These are phyloP conservation scores for Caenorhabditis plicata DNA, from an alignment of 2,888 invertebrate species.

Conservation along the genomic window DNA sequence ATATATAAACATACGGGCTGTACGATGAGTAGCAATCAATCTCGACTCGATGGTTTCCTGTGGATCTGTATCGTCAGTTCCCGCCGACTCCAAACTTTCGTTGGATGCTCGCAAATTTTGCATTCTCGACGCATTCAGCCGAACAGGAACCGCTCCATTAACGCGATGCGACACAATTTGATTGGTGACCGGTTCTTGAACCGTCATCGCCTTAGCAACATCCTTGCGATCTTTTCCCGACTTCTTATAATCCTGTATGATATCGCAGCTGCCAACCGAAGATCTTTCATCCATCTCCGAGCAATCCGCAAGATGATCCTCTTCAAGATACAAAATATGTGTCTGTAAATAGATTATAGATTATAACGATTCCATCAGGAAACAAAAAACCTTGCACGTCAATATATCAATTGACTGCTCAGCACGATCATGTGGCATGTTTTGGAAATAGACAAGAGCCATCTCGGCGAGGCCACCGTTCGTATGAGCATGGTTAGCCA, in stretches of 20 bases:
- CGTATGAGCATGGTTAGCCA: conserved; percentile 18
- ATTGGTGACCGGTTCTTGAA: conserved; percentile 39
- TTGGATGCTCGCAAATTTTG: conserved; percentile 45
- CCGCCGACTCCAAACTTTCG: conserved; percentile 47
- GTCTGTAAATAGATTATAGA: conserved; percentile 40
- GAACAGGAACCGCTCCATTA: conserved; percentile 57
- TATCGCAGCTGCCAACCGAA: conserved; percentile 60
- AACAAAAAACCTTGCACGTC: conserved; percentile 43
- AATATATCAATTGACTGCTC: conserved; percentile 53
- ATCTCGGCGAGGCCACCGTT: conserved; percentile 46
- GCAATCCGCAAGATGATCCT: conserved; percentile 58
- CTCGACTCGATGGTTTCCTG: conserved; percentile 61
- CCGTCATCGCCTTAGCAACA: conserved; percentile 36
- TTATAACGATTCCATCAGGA: not conserved
- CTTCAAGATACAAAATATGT: conserved; percentile 60
- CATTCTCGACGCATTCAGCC: conserved; percentile 50
- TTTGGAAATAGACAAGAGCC: conserved; percentile 55
- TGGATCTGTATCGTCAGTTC: conserved; percentile 43
- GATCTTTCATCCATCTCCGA: conserved; percentile 58
- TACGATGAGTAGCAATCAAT: conserved; percentile 57
- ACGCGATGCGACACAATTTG: conserved; percentile 52
- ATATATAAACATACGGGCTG: conserved; percentile 44
- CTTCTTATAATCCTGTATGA: conserved; percentile 62
- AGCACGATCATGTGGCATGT: conserved; percentile 44
- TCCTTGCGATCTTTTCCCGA: conserved; percentile 37